Evolutionary conservation across 2,797 vertebrate species (phyloP), one percentile per base, ranked within the genome.

Genomic region (Malacoctenus gilli): DNA sequence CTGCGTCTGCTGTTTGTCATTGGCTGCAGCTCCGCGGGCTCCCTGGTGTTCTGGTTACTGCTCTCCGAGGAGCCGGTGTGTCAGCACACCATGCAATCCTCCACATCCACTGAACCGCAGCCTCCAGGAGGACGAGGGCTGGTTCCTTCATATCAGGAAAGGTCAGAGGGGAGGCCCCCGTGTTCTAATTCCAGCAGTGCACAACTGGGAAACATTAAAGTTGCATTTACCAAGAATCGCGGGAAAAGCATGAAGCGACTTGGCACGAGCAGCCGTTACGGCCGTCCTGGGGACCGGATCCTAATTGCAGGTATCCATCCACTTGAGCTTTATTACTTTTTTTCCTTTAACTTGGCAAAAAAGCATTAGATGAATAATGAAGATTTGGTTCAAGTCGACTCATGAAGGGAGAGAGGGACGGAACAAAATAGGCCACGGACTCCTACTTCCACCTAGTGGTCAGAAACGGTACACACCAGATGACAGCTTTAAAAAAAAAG

Each of bases 361-460:
- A 37, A n/a, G n/a, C 14, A 35, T n/a, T n/a, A 22, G 40, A 32
- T 4, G 0, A 11, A 28, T 4, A 7, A 11, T 7, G 23, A 37
- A 34, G 8, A 11, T 68, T 43, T 57, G 2, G 42, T 23, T 42
- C 12, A 21, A n/a, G 6, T 14, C 2, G 36, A 43, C 11, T 41
- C 37, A 20, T 11, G 42, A 28, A 28, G 9, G 18, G 15, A 1
- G 0, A 37, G 0, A 2, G 2, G 0, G 9, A 6, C 7, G 8
- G 5, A 52, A 53, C 2, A 38, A 0, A 12, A 4, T 9, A 28
- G 43, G 35, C n/a, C 13, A 30, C 13, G 32, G 52, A n/a, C 42
- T 41, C 18, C 30, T 75, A 41, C 71, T 87, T 77, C 82, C 85
- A 74, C 61, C 87, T 72, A 68, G 75, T 82, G 87, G 64, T 42